Conservation (phyloP, 2,888 invertebrate genomes). For the Eristalis pertinax region DNA sequence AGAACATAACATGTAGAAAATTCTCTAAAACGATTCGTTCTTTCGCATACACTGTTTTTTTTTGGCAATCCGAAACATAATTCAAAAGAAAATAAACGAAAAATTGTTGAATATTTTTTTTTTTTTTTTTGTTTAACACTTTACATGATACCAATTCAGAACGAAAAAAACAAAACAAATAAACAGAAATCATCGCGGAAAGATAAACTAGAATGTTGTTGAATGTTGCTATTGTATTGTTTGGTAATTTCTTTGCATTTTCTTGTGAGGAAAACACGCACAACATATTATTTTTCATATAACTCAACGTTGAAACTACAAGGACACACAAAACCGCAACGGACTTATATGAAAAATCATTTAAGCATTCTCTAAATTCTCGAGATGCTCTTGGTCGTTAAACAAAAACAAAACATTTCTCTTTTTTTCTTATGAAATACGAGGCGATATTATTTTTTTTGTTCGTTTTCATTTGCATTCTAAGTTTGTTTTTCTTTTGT, state of each 20-base stretch:
- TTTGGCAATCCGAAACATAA: slow-evolving; percentile 68
- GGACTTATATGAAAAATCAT: slow-evolving; percentile 69
- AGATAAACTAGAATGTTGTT: slow-evolving; percentile 25
- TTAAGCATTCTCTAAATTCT: not conserved
- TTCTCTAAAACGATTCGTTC: slow-evolving; percentile 66
- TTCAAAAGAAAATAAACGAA: slow-evolving; percentile 16
- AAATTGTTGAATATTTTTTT: not conserved
- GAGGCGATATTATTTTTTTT: slow-evolving; percentile 24
- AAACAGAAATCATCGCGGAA: slow-evolving; percentile 35
- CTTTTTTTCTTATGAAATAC: slow-evolving; percentile 68
- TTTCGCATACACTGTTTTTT: slow-evolving; percentile 61
- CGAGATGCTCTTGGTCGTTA: too few relatives aligned
- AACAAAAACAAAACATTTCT: slow-evolving; percentile 18
- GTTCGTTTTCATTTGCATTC: slow-evolving; percentile 30
- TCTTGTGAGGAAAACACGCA: not conserved
- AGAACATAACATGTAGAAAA: slow-evolving; percentile 51
- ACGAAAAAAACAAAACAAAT: slow-evolving; percentile 21
- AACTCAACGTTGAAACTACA: slow-evolving; percentile 69
- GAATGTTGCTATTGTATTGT: not conserved
- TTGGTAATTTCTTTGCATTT: not conserved
- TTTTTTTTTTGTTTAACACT: slow-evolving; percentile 58
- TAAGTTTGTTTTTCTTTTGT: too few relatives aligned
- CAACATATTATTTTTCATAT: slow-evolving; percentile 64
- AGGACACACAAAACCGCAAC: slow-evolving; percentile 68
- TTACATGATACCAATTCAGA: slow-evolving; percentile 59